Base-by-base conservation (phyloP, 2,797 vertebrate species). In the Bufotes viridis region DNA sequence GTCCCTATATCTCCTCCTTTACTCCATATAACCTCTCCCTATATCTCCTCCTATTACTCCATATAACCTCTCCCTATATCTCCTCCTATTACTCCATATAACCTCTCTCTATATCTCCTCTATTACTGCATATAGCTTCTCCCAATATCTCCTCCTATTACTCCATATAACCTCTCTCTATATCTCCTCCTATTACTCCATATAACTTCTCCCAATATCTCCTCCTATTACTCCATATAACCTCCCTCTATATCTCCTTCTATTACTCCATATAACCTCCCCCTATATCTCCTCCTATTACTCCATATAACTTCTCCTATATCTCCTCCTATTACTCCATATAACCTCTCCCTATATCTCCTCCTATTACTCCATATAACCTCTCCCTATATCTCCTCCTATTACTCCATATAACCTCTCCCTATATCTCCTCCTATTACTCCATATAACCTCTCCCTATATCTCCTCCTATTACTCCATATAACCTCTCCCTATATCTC, bases 371-470 rank as follows among this genome's bases (percentile, higher is more conserved):
- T 7, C 55, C 57, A 78, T 53, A 85, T 85, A 65, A 63, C 74
- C 34, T 60, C 55, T 57, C 55, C 24, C 65, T 70, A 57, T 70
- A 60, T 29, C 67, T 58, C 61, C 24, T 69, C 18, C 49, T 84
- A 67, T 69, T 83, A 83, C 26, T n/a, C 55, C 83, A 75, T 75
- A 75, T 85, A 75, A 85, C 55, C 26, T 75, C 29, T 57, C 20
- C 72, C 78, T 75, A 51, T 49, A 51, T 49, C 49, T 49, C 72
- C 72, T n/a, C 24, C 29, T 76, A 57, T 63, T 84, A 60, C 67
- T 24, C 61, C 84, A 67, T 69, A 29, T 86, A 86, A 24, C 57
- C 53, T 55, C 14, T 34, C 53, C 61, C 20, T n/a, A 22, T n/a
- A 22, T n/a, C n/a, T n/a, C n/a, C n/a, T n/a, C 20, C 17, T 78